A percentile compares a stretch with the other conserved stretches of the same genome.
Conservation (phyloP, 2,797 vertebrate species). For the Mormyrus proboscirostris region DNA sequence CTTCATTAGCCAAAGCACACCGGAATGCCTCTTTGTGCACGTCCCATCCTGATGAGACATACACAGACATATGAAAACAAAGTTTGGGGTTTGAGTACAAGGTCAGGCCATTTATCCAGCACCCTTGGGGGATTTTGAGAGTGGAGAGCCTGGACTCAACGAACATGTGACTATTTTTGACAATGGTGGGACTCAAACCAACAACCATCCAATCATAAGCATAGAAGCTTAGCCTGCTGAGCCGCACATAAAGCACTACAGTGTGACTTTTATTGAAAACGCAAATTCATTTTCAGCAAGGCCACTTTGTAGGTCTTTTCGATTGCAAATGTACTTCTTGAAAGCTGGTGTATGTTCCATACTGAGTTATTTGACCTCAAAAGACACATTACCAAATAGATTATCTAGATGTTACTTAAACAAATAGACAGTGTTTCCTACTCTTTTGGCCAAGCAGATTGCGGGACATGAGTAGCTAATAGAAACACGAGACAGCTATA, state of each 20-base stretch:
- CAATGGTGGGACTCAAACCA: neutral
- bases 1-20: neutral
- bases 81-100: neutral
- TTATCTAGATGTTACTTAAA: constrained; percentile 27
- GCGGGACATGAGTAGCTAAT: neutral
- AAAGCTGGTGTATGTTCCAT: neutral
- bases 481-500: neutral
- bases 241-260: neutral
- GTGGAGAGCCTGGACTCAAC: neutral
- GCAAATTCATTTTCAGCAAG: neutral
- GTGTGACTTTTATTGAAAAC: neutral
- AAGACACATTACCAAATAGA: neutral
- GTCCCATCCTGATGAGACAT: neutral
- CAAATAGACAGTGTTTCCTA: constrained; percentile 8
- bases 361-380: neutral
- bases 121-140: neutral
- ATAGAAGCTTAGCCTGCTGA: neutral
- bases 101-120: neutral
- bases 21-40: neutral
- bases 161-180: neutral
- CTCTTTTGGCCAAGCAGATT: neutral
- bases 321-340: neutral
- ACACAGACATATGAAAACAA: neutral
- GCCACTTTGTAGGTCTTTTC: neutral
- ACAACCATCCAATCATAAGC: neutral